Evolutionary conservation across 1,140 invertebrate species (phyloP).

Genomic region (Anastrepha obliqua): DNA sequence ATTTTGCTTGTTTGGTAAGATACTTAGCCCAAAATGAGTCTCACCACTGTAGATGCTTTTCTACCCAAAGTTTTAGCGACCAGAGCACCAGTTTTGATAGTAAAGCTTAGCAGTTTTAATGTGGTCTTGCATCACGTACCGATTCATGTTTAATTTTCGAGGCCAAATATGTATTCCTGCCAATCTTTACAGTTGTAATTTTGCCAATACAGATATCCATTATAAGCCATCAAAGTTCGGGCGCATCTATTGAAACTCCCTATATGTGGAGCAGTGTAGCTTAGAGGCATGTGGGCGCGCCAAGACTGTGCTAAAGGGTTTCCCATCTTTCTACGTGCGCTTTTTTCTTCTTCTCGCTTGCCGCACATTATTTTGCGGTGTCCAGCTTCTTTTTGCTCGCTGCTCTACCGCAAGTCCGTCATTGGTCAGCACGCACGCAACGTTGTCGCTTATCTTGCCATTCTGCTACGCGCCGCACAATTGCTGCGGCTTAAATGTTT

Average conservation of each 20-base stretch:
- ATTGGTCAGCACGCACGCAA: slow-evolving; percentile 24
- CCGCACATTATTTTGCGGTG: background rate
- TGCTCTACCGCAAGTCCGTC: background rate
- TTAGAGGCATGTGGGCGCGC: slow-evolving; percentile 17
- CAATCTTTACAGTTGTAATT: no score
- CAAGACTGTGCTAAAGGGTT: slow-evolving; percentile 17
- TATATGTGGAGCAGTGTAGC: background rate
- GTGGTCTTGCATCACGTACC: background rate
- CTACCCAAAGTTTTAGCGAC: no score
- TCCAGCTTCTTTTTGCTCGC: background rate
- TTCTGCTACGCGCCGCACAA: background rate
- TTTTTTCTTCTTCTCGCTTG: background rate
- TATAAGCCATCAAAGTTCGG: no score
- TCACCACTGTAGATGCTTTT: no score
- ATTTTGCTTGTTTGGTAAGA: no score
- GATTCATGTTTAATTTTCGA: no score
- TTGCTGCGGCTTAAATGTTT: background rate
- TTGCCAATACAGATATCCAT: no score
- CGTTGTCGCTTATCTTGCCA: slow-evolving; percentile 35
- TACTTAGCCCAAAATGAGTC: no score
- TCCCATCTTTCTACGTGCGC: background rate
- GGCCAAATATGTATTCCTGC: no score
- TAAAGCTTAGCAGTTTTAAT: background rate
- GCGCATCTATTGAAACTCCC: background rate
- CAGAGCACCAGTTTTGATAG: no score